phyloP scores from a whole-genome alignment of 1,140 invertebrate genomes.

The Thaumatotibia leucotreta region DNA sequence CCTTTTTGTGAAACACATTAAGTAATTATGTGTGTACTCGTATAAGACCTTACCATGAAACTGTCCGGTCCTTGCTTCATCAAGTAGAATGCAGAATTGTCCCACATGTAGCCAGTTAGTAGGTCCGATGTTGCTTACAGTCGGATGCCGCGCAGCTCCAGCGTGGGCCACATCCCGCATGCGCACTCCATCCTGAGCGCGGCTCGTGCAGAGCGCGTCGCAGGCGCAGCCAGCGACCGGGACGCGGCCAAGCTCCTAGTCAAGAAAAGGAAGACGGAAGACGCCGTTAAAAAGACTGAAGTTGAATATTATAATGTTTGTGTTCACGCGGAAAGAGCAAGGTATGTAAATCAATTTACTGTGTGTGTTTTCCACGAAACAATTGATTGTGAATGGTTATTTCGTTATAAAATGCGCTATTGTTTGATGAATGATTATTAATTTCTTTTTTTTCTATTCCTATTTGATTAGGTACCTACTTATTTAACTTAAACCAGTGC shows the following conservation, averaged over 20 bases:
- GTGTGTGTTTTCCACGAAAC: no score
- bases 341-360: slow-evolving; percentile 67
- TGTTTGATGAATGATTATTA: no score
- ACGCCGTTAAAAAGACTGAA: slow-evolving; percentile 92
- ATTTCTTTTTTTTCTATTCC: no score
- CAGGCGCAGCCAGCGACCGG: slow-evolving; percentile 61
- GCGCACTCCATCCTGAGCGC: slow-evolving; percentile 55
- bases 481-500: no score
- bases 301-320: slow-evolving; percentile 95
- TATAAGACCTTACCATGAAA: slow-evolving; percentile 23
- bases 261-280: slow-evolving; percentile 93
- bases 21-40: no score
- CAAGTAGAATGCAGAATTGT: slow-evolving; percentile 12
- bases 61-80: slow-evolving; percentile 10
- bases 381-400: no score
- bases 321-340: slow-evolving; percentile 90
- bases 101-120: background rate
- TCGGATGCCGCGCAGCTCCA: slow-evolving; percentile 65
- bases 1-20: no score
- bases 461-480: no score
- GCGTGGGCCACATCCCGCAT: slow-evolving; percentile 63
- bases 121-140: slow-evolving; percentile 40
- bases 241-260: slow-evolving; percentile 86
- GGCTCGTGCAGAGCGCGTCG: slow-evolving; percentile 51
- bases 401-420: no score